Evolutionary conservation across 2,113 vertebrate species (phyloP).

Genomic region (Corythornis vintsioides): DNA sequence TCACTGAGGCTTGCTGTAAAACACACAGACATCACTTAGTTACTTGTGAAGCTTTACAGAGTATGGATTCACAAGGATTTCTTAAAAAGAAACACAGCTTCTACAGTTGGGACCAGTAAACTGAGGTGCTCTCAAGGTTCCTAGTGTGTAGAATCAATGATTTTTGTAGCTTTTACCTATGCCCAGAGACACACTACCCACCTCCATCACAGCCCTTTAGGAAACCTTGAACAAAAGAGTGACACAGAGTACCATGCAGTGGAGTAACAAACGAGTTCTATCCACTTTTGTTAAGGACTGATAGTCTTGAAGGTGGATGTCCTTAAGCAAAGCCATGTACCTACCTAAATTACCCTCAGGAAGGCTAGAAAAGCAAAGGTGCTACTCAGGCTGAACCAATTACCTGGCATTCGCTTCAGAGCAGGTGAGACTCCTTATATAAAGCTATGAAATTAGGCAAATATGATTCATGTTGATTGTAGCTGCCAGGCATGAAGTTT

Average conservation of each 20-base stretch:
- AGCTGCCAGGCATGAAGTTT: slow-evolving; percentile 27
- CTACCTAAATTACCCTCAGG: neutral
- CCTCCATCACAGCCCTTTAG: neutral
- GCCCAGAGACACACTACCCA: fast-evolving
- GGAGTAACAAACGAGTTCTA: neutral
- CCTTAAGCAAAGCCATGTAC: neutral
- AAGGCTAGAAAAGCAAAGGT: neutral
- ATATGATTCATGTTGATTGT: slow-evolving; percentile 14
- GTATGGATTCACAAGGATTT: neutral
- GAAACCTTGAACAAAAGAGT: neutral
- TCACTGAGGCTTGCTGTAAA: neutral
- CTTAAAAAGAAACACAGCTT: neutral
- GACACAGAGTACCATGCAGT: neutral
- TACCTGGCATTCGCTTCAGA: neutral
- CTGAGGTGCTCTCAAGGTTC: neutral
- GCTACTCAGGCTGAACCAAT: neutral
- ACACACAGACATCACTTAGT: neutral
- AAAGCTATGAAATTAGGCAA: slow-evolving; percentile 25
- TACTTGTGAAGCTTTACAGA: neutral
- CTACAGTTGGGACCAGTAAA: neutral
- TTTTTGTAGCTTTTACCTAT: neutral
- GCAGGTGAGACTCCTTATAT: neutral
- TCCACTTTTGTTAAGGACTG: neutral
- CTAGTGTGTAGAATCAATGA: neutral
- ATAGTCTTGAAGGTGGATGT: neutral